These are phyloP conservation scores for Aradophagus sp. DNA, from an alignment of 1,140 invertebrate genomes.

Conservation along the genomic window DNA sequence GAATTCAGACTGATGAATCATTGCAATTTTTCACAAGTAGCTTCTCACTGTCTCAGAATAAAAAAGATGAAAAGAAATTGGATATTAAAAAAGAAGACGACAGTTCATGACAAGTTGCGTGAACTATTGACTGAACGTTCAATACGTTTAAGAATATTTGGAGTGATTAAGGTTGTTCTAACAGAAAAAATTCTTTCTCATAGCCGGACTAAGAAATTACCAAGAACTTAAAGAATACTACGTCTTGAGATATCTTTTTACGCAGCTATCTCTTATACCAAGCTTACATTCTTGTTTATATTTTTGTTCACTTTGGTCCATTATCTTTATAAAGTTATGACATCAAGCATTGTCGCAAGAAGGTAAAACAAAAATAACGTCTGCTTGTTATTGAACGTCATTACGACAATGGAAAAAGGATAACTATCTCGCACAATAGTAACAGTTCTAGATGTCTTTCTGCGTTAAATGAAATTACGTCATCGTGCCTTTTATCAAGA, in stretches of 20 bases:
- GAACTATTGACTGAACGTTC: conserved; percentile 23
- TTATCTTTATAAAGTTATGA: conserved; percentile 42
- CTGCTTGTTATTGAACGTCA: too few species aligned
- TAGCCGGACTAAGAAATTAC: conserved; percentile 22
- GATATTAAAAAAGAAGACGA: conserved; percentile 16
- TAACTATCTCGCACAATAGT: too few species aligned
- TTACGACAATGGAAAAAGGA: too few species aligned
- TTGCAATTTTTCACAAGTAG: too few species aligned
- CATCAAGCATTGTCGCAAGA: conserved; percentile 25
- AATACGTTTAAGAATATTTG: conserved; percentile 31
- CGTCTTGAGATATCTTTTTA: conserved; percentile 35
- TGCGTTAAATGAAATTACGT: too few species aligned
- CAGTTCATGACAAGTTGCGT: conserved; percentile 26
- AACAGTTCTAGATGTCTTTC: too few species aligned
- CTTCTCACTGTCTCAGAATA: too few species aligned
- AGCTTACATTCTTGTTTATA: conserved; percentile 29
- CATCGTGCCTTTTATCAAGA: too few species aligned
- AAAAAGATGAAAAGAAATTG: too few species aligned
- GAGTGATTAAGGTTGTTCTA: conserved; percentile 37
- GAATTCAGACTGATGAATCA: too few species aligned
- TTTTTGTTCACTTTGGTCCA: conserved; percentile 41
- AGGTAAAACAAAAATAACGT: conserved; percentile 32
- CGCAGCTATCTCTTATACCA: too few species aligned
- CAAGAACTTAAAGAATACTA: conserved; percentile 21
- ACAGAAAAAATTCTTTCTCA: conserved; percentile 39